Base-by-base conservation (phyloP, 2,797 vertebrate genomes). In the Chaenodraco wilsoni region DNA sequence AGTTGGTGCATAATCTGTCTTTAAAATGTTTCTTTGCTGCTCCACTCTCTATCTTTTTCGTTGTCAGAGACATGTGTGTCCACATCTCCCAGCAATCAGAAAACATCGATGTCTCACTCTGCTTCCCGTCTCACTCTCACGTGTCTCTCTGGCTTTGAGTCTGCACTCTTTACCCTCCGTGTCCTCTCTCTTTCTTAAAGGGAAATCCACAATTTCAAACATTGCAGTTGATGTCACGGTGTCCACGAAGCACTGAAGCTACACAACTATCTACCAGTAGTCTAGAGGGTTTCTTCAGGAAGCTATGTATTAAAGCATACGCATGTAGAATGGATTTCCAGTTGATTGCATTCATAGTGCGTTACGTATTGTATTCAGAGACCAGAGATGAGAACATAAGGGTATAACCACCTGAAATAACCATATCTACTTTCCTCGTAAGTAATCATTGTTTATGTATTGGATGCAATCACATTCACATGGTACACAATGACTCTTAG, bases 101-200 rank as follows among this genome's bases (percentile, higher is more conserved):
- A 27, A 21, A 49, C 71, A 60, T 75, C 37, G 27, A 4, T 17
- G 56, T 70, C 21, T 79, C 55, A 11, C 48, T 65, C 70, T 31
- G 58, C 27, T 49, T 51, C 51, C 46, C 15, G 13, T 54, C 27
- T 27, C 50, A 44, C 55, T 50, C 58, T 69, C 59, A 7, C 41
- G 16, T 59, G 50, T 33, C 60, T 65, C 63, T 54, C 43, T n/a
- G 46, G 55, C 55, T 69, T 58, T 60, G 62, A 46, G 65, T 76
- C 68, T 76, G 51, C 66, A 67, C 56, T 54, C 65, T 58, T 23
- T 50, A 57, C 65, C 74, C 73, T 58, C 37, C 16, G 45, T 49
- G 50, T 67, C 40, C 54, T 48, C 54, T 51, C n/a, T 61, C n/a
- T 40, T 31, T 58, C 62, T 76, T 81, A 63, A 76, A 83, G 65